These are phyloP conservation scores for Drosophila navojoa DNA, from an alignment of 1,140 invertebrate genomes.

Conservation along the genomic window DNA sequence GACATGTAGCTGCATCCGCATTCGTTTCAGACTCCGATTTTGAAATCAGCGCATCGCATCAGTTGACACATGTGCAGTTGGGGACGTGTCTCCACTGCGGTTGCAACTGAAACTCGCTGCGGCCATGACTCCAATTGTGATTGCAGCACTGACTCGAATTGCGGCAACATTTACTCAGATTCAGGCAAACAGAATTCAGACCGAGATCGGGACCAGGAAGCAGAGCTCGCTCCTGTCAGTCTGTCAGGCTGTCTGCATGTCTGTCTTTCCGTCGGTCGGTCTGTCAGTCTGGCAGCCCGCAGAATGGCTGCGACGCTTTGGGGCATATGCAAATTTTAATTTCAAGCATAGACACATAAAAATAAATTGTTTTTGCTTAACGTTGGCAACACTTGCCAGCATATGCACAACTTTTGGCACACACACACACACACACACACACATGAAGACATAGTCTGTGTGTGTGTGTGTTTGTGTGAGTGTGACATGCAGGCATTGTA, in stretches of 20 bases:
- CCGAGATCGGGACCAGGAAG: slow-evolving; percentile 24
- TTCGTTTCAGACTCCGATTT: slow-evolving; percentile 2
- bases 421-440: background rate
- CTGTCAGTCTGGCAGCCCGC: slow-evolving; percentile 27
- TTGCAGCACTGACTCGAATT: slow-evolving; percentile 40
- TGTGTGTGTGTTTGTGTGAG: slow-evolving; percentile 27
- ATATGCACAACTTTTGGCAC: slow-evolving; percentile 44
- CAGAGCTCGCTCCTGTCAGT: slow-evolving; percentile 8
- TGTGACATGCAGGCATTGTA: slow-evolving; percentile 63
- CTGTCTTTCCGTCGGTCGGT: background rate
- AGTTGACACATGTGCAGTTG: slow-evolving; percentile 48
- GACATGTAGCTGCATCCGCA: slow-evolving; percentile 4
- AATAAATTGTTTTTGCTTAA: slow-evolving; percentile 76
- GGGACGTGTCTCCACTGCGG: slow-evolving; percentile 34
- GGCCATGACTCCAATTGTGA: background rate
- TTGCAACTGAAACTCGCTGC: slow-evolving; percentile 11
- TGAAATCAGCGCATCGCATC: slow-evolving; percentile 25
- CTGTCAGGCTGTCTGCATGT: slow-evolving; percentile 2
- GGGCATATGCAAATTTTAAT: slow-evolving; percentile 72
- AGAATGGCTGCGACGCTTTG: slow-evolving; percentile 37
- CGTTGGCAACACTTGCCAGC: slow-evolving; percentile 69
- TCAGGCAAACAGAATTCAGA: slow-evolving; percentile 10
- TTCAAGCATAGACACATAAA: slow-evolving; percentile 76
- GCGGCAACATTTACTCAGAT: slow-evolving; percentile 27
- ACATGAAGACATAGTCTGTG: too few species aligned